Conservation (phyloP, 2,797 vertebrate species). For the Urophycis tenuis region DNA sequence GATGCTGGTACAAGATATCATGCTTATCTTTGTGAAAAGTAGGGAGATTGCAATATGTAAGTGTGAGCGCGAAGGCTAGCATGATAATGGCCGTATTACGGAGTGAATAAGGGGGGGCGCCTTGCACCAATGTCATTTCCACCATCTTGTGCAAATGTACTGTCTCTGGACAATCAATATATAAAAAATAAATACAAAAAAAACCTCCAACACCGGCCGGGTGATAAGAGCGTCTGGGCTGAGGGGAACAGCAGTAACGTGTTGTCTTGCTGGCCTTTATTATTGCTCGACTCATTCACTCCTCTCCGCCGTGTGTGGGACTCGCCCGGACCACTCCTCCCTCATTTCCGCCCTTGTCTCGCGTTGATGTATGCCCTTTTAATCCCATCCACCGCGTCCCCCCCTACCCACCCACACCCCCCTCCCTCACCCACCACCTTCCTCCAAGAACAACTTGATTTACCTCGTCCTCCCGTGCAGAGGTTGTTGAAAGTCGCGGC, state of each 20-base stretch:
- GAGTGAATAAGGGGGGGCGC: conserved; percentile 1
- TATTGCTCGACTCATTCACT: too few relatives aligned
- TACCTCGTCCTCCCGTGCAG: neutral
- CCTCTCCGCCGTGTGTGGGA: neutral
- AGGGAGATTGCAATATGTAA: conserved; percentile 42
- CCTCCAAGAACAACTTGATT: conserved; percentile 2
- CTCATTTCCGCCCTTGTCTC: neutral
- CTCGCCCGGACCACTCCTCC: neutral
- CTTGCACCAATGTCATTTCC: neutral
- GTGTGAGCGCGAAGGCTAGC: conserved; percentile 19
- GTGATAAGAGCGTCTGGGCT: neutral
- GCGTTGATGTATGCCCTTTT: conserved; percentile 1
- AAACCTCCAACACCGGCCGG: neutral
- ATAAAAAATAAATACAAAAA: too few relatives aligned
- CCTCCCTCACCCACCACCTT: too few relatives aligned
- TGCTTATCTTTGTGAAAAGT: conserved; percentile 65
- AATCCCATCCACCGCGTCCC: neutral
- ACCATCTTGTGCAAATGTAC: neutral
- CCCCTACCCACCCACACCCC: neutral
- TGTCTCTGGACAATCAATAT: neutral
- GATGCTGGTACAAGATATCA: conserved; percentile 60
- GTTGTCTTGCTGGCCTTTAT: neutral
- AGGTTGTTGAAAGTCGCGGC: neutral
- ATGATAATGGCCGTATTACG: neutral
- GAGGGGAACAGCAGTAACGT: neutral